Base-by-base conservation (phyloP, 1,140 invertebrate genomes). In the Pseudomyrmex concolor region DNA sequence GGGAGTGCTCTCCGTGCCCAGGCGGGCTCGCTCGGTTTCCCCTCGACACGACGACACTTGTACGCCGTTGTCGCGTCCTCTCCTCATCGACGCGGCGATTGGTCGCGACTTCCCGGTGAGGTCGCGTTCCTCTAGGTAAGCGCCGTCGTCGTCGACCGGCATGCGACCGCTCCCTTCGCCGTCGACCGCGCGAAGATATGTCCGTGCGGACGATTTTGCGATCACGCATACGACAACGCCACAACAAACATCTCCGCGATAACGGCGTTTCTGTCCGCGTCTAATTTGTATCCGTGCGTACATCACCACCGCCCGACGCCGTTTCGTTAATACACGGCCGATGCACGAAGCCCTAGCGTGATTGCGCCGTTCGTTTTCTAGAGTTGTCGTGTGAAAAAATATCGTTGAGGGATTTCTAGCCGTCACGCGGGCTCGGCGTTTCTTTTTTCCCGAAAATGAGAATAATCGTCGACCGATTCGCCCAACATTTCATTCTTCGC, bases 281-380 rank as follows among this genome's bases (percentile, higher is more conserved):
- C 25, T 19, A 5, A 55, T 71, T 15, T 9, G 15, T 4, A n/a
- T 13, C 7, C 22, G 22, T 5, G 22, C 22, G 25, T 51, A 12
- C 55, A 17, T 45, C 43, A 4, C 17, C 8, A 48, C 48, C 22
- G 73, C 8, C n/a, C 45, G 22, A 50, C 15, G 22, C 7, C 13
- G 50, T 66, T 19, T 10, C 4, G n/a, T 63, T 50, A 22, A 70
- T 17, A 10, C 15, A 17, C 54, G 63, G 13, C 43, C 76, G 25
- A 66, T 76, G 57, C 25, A 63, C 64, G 73, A 85, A 85, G 70
- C 72, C 81, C 60, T 85, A 71, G 51, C 59, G 72, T 72, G 68
- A 73, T 84, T 45, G 62, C 54, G 84, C 72, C 54, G 84, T 10
- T n/a, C 10, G 57, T 2, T 15, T n/a, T 8, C 8, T 34, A 34